phyloP scores from a whole-genome alignment of 1,140 invertebrate species.

The Meteorus sp. region DNA sequence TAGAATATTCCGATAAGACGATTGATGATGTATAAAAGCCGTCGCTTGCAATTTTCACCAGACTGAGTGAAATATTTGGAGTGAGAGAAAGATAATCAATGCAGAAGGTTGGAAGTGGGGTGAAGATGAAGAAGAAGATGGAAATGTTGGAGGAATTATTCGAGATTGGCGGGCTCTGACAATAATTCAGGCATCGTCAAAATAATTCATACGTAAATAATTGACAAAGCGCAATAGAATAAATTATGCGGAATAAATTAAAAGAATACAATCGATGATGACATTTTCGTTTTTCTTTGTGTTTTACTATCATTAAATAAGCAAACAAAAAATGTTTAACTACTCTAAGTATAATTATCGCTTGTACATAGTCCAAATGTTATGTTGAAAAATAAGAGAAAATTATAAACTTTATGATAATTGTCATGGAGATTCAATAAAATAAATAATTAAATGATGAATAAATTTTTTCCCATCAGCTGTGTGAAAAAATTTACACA shows the following conservation, averaged over 20 bases:
- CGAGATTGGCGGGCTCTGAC: constrained; percentile 9
- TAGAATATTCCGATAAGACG: constrained; percentile 22
- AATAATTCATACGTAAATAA: constrained; percentile 1
- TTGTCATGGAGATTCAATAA: neutral
- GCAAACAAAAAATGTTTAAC: neutral
- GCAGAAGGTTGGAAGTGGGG: neutral
- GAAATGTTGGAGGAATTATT: neutral
- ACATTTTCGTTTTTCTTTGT: too few species aligned
- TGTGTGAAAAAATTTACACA: too few species aligned
- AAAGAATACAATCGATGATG: constrained; percentile 2
- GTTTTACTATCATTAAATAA: too few species aligned
- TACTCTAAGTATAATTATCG: constrained; percentile 29
- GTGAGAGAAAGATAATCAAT: neutral
- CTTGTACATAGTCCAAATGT: constrained; percentile 39
- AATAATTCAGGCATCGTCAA: constrained; percentile 17
- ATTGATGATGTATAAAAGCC: neutral
- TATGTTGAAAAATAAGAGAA: neutral
- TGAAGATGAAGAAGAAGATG: neutral
- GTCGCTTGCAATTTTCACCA: neutral
- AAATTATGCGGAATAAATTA: neutral
- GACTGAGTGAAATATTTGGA: neutral
- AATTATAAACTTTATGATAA: too few species aligned
- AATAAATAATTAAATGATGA: neutral
- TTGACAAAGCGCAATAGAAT: neutral
- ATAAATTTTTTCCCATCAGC: too few species aligned